Conservation (phyloP, 2,113 vertebrate species). For the Macquaria australasica region DNA sequence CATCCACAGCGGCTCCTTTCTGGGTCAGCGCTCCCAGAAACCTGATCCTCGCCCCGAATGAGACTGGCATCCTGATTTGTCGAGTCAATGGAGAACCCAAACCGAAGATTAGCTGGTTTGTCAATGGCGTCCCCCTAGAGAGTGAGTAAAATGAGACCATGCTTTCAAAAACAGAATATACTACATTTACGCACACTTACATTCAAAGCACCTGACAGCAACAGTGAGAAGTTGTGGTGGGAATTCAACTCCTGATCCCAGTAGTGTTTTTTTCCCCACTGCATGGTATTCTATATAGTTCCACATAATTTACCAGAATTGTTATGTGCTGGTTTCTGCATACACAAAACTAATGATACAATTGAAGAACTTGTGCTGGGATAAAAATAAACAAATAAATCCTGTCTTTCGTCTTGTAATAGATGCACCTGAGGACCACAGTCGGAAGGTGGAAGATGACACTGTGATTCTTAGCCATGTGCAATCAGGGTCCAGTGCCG, state of each 20-base stretch:
- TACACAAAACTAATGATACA: not conserved
- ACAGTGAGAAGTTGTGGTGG: not conserved
- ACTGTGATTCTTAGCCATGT: slow-evolving; percentile 92
- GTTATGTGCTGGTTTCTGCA: not conserved
- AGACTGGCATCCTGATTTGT: slow-evolving; percentile 92
- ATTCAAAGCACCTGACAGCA: not conserved
- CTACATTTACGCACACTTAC: not conserved
- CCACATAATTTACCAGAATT: not conserved
- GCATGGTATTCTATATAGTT: no score
- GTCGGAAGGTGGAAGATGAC: slow-evolving; percentile 91
- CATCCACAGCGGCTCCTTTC: slow-evolving; percentile 91
- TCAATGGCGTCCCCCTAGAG: slow-evolving; percentile 91
- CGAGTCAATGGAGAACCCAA: slow-evolving; percentile 92
- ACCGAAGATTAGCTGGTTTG: slow-evolving; percentile 91
- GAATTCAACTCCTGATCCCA: not conserved
- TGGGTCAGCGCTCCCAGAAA: slow-evolving; percentile 95
- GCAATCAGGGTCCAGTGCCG: slow-evolving; percentile 92
- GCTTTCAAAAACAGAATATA: not conserved
- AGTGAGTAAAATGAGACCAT: slow-evolving; percentile 84
- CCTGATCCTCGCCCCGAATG: slow-evolving; percentile 94
- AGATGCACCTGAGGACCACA: slow-evolving; percentile 91
- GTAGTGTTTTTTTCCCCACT: not conserved
- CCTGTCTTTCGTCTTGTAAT: slow-evolving; percentile 13
- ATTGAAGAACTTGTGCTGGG: not conserved
- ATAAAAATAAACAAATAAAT: no score